phyloP scores from a whole-genome alignment of 2,113 vertebrate species.

The Scalopus aquaticus region DNA sequence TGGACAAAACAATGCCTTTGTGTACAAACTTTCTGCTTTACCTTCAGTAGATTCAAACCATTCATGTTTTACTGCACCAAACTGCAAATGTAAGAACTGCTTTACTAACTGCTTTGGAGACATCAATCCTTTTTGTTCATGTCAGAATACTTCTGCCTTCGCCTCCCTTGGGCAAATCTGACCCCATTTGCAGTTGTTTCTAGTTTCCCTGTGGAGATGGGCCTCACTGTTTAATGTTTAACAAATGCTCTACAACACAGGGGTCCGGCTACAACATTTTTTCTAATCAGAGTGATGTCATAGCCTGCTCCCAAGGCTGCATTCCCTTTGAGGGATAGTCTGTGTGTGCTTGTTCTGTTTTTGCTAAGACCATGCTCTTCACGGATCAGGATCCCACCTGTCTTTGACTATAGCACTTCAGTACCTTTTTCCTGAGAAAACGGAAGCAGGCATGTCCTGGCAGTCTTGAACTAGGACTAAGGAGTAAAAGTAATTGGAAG shows the following conservation, averaged over 20 bases:
- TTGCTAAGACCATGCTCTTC: background rate
- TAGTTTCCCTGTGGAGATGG: conserved; percentile 63
- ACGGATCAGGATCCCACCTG: background rate
- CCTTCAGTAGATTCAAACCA: conserved; percentile 49
- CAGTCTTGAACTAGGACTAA: background rate
- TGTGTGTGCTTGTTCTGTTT: background rate
- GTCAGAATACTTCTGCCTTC: conserved; percentile 61
- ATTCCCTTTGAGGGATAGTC: background rate
- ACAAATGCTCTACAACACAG: conserved; percentile 67
- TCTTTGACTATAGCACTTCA: background rate
- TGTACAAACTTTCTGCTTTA: conserved; percentile 42
- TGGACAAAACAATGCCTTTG: conserved; percentile 32
- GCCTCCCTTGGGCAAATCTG: conserved; percentile 62
- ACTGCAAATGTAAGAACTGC: conserved; percentile 41
- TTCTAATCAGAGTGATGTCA: conserved; percentile 62
- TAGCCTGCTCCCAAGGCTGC: conserved; percentile 10
- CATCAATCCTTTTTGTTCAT: conserved; percentile 44
- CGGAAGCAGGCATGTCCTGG: background rate
- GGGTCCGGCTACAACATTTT: conserved; percentile 59
- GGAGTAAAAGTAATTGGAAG: conserved; percentile 1
- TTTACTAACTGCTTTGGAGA: conserved; percentile 39
- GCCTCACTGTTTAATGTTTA: conserved; percentile 71
- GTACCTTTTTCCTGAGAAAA: background rate
- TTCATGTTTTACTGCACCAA: conserved; percentile 32
- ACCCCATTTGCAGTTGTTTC: conserved; percentile 66